phyloP scores from a whole-genome alignment of 1,140 invertebrate species.

The Colletes latitarsis region DNA sequence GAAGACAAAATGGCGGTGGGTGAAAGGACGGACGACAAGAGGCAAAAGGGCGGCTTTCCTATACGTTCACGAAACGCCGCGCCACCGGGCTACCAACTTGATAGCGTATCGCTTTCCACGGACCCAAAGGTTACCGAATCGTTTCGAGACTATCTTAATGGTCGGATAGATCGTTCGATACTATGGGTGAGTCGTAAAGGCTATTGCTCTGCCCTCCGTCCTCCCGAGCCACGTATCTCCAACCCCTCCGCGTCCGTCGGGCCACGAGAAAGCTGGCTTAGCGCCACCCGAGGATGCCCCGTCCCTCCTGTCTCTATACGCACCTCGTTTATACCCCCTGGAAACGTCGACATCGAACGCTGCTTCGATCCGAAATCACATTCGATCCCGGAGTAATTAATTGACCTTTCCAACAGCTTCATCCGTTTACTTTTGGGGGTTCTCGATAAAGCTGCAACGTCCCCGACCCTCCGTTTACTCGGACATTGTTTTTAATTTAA shows the following conservation, averaged over 20 bases:
- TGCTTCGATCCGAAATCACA: conserved; percentile 51
- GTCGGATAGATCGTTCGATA: conserved; percentile 82
- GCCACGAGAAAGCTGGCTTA: conserved; percentile 67
- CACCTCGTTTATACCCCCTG: conserved; percentile 68
- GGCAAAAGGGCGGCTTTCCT: conserved; percentile 60
- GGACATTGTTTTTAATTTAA: no score
- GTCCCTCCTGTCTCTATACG: conserved; percentile 60
- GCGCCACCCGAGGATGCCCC: conserved; percentile 64
- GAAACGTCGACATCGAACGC: conserved; percentile 50
- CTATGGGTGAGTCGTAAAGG: conserved; percentile 82
- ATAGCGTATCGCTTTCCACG: conserved; percentile 81
- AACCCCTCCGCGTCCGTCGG: conserved; percentile 50
- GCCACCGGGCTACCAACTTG: conserved; percentile 73
- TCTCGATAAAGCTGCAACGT: no score
- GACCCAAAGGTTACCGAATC: conserved; percentile 82
- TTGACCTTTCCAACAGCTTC: conserved; percentile 8
- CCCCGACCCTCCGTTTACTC: no score
- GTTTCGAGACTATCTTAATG: conserved; percentile 82
- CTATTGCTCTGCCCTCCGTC: conserved; percentile 79
- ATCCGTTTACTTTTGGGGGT: no score
- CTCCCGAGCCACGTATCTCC: conserved; percentile 62
- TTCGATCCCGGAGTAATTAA: conserved; percentile 52
- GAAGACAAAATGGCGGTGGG: conserved; percentile 65
- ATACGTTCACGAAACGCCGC: conserved; percentile 75
- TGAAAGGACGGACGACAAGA: conserved; percentile 57